Evolutionary conservation across 2,888 invertebrate species (phyloP).

Genomic region (Cremastinae sp.): DNA sequence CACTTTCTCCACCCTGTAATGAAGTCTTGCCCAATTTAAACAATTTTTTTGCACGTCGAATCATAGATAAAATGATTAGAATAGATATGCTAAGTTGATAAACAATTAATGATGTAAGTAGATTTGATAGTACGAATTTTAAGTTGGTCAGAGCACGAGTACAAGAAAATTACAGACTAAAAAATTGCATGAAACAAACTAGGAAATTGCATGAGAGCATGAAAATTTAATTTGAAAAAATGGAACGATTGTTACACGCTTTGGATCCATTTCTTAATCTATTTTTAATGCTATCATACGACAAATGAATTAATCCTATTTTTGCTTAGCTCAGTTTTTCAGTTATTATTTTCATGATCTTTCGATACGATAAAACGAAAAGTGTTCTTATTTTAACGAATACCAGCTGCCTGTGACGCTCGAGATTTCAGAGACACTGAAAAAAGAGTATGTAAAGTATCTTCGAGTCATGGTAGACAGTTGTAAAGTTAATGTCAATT

Average conservation of each 20-base stretch:
- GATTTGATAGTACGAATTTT: conserved; percentile 31
- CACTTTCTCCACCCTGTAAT: too few relatives aligned
- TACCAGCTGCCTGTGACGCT: conserved; percentile 15
- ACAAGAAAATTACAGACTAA: conserved; percentile 8
- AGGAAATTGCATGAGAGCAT: too few relatives aligned
- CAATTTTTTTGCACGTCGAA: conserved; percentile 46
- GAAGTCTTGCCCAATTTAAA: conserved; percentile 12
- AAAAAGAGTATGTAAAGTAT: conserved; percentile 4
- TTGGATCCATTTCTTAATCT: too few relatives aligned
- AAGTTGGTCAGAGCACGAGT: background rate
- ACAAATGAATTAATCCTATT: background rate
- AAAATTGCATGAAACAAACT: conserved; percentile 30
- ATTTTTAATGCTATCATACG: background rate
- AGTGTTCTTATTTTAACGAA: background rate
- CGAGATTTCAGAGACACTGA: conserved; percentile 15
- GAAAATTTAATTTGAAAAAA: too few relatives aligned
- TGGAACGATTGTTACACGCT: too few relatives aligned
- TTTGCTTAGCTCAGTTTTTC: conserved; percentile 22
- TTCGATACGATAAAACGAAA: background rate
- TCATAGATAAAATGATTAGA: conserved; percentile 39
- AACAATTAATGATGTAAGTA: conserved; percentile 57
- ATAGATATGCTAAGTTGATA: conserved; percentile 30
- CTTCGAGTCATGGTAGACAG: background rate
- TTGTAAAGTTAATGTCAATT: background rate
- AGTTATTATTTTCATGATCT: background rate